Evolutionary conservation across 2,113 vertebrate genomes (phyloP).

Genomic region (Lamprologus callipterus): DNA sequence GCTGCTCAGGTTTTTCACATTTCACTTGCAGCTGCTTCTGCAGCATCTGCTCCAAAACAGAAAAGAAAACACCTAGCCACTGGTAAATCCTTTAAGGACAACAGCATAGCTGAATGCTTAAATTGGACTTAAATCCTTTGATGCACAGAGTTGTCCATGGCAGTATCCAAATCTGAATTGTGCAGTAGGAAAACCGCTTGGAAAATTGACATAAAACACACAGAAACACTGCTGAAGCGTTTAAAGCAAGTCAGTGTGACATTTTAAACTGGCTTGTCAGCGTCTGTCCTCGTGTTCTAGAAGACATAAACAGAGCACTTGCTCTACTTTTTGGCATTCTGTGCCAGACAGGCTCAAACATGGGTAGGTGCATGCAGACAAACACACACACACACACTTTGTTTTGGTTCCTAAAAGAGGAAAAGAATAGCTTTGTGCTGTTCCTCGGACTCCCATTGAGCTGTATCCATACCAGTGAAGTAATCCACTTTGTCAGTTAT

Average conservation of each 20-base stretch:
- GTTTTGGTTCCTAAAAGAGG: slow-evolving; percentile 7
- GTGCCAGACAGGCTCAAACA: not conserved
- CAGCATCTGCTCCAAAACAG: not conserved
- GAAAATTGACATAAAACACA: not conserved
- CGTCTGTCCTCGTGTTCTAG: not conserved
- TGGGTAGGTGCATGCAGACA: not conserved
- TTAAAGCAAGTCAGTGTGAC: not conserved
- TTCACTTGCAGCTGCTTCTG: not conserved
- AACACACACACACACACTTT: not conserved
- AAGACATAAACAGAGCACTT: slow-evolving; percentile 4
- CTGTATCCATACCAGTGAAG: not conserved
- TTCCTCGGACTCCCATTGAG: not conserved
- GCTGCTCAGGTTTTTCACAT: not conserved
- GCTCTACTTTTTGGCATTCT: slow-evolving; percentile 2
- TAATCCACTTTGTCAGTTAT: slow-evolving; percentile 21
- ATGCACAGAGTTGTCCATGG: not conserved
- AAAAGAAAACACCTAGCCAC: not conserved
- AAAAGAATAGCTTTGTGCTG: not conserved
- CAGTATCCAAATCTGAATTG: not conserved
- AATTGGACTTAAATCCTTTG: not conserved
- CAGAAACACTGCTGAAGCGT: not conserved
- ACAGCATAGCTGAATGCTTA: not conserved
- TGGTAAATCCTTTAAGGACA: not conserved
- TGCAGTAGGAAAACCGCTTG: not conserved
- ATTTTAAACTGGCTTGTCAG: not conserved